Base-by-base conservation (phyloP, 1,140 invertebrate genomes). In the Eurosta solidaginis region DNA sequence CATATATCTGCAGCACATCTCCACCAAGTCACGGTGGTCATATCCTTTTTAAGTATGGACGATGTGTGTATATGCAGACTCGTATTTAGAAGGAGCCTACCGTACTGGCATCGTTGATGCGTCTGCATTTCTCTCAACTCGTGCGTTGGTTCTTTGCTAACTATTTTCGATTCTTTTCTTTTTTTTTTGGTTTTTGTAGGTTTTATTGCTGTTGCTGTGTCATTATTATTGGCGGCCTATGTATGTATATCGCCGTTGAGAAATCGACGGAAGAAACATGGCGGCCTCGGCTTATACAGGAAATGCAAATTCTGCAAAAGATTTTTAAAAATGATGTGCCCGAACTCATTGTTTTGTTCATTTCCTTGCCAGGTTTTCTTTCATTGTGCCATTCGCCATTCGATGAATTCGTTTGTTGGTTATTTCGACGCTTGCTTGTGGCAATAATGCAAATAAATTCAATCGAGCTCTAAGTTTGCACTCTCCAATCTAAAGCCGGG, bases 361-460 rank as follows among this genome's bases (percentile, higher is more conserved):
- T 68, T 68, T 17, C 36, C 33, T 68, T n/a, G n/a, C n/a, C n/a
- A n/a, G n/a, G n/a, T n/a, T n/a, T n/a, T n/a, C n/a, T n/a, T n/a
- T n/a, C n/a, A n/a, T n/a, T n/a, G n/a, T n/a, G n/a, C n/a, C n/a
- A n/a, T n/a, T 68, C 59, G 59, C 33, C 17, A 68, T 22, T 68
- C 33, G 10, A 20, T 33, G n/a, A 40, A 40, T 36, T 40, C 59
- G 33, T 68, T 68, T 40, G 59, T 22, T 22, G 33, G 29, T 59
- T 40, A 68, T 68, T n/a, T 75, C 42, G 29, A 75, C 74, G 74
- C 47, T 50, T 45, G 42, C 74, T 50, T 75, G 74, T 75, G 42
- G 36, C 20, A 44, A 74, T 73, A 82, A 85, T 80, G 81, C 83
- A 85, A 85, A 85, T 85, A 85, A 85, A 85, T 85, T 85, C 84